Evolutionary conservation across 2,888 invertebrate species (phyloP).

Genomic region (Gortyna flavago): DNA sequence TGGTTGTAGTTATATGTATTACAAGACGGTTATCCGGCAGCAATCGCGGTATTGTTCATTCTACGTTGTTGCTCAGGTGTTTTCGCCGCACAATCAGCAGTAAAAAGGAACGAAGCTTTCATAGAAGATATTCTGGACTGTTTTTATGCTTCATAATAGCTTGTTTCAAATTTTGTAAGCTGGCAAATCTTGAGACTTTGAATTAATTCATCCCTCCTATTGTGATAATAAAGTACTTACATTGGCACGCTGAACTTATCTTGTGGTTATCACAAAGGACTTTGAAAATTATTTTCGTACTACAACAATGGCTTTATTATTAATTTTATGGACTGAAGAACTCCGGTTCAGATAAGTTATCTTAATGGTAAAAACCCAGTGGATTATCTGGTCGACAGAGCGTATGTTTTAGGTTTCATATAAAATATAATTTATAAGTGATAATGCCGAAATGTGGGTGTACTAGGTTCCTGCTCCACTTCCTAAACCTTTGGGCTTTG

Average conservation of each 20-base stretch:
- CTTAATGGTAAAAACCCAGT: not conserved
- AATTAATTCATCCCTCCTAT: slow-evolving; percentile 51
- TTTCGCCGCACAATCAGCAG: slow-evolving; percentile 85
- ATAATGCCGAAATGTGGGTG: not conserved
- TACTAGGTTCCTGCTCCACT: not conserved
- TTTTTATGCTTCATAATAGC: slow-evolving; percentile 74
- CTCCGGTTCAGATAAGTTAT: slow-evolving; percentile 18
- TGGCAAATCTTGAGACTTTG: slow-evolving; percentile 55
- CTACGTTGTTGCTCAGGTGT: slow-evolving; percentile 81
- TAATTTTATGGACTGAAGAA: slow-evolving; percentile 33
- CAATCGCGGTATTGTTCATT: slow-evolving; percentile 71
- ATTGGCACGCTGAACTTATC: slow-evolving; percentile 44
- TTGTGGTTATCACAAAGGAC: slow-evolving; percentile 44
- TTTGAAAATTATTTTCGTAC: slow-evolving; percentile 35
- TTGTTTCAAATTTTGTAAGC: slow-evolving; percentile 66
- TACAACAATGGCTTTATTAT: slow-evolving; percentile 41
- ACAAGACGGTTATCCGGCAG: slow-evolving; percentile 59
- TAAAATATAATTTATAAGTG: not conserved
- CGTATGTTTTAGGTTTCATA: not conserved
- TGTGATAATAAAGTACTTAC: slow-evolving; percentile 50
- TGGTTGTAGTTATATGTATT: slow-evolving; percentile 43
- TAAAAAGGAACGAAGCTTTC: slow-evolving; percentile 84
- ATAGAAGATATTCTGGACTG: slow-evolving; percentile 74
- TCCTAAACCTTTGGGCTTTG: not conserved
- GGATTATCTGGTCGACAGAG: not conserved